phyloP scores from a whole-genome alignment of 2,888 invertebrate species.

The Hyposoter dolosus region DNA sequence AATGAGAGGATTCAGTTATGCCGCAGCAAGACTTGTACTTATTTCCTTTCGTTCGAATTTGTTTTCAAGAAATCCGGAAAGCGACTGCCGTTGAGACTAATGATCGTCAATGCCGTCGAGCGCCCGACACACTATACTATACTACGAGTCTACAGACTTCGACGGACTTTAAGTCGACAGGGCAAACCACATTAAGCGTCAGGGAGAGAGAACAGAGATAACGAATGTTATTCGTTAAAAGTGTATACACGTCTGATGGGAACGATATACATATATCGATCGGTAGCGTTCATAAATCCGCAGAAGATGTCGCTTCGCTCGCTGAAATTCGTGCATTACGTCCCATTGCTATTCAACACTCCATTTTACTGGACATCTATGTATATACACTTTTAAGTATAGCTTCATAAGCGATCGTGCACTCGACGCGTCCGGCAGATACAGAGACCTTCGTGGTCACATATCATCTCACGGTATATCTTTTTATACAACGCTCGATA shows the following conservation, averaged over 20 bases:
- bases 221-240: slow-evolving; percentile 71
- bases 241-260: slow-evolving; percentile 36
- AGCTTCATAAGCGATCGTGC: not conserved
- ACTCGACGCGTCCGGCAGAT: not conserved
- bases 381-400: not conserved
- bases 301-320: not conserved
- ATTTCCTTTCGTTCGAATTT: not conserved
- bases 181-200: slow-evolving; percentile 23
- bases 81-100: slow-evolving; percentile 7
- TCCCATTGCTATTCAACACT: not conserved
- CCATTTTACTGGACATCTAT: not conserved
- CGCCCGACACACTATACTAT: slow-evolving; percentile 51
- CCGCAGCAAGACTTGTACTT: not conserved
- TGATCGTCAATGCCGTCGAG: slow-evolving; percentile 31
- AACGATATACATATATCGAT: not conserved
- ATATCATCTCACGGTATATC: not conserved
- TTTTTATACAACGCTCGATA: not conserved
- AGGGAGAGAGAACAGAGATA: slow-evolving; percentile 64
- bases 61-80: not conserved
- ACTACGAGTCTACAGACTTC: slow-evolving; percentile 49
- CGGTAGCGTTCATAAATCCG: not conserved
- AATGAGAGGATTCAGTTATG: not conserved
- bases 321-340: not conserved
- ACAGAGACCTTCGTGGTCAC: slow-evolving; percentile 15
- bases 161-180: slow-evolving; percentile 54